Percentiles rank a stretch among this genome's conserved stretches.
Evolutionary conservation across 2,888 invertebrate genomes (phyloP).

Genomic region (Ischnus inquisitorius): DNA sequence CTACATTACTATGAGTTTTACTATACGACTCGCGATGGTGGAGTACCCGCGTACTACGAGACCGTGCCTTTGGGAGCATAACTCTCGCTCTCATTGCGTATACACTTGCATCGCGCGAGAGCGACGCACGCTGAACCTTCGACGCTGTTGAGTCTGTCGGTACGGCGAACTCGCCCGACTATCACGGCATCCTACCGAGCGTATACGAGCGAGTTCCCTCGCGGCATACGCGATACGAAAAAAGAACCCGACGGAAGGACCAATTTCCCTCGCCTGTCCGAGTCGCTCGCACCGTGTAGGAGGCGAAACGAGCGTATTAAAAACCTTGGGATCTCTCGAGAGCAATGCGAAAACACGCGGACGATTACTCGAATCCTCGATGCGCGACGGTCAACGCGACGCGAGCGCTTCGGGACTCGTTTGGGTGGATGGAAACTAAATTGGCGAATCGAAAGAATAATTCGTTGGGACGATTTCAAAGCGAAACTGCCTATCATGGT

Average conservation of each 20-base stretch:
- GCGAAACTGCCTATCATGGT: neutral
- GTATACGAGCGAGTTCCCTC: slow-evolving; percentile 7
- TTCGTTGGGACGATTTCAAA: neutral
- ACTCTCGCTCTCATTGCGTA: slow-evolving; percentile 38
- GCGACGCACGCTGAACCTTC: slow-evolving; percentile 1
- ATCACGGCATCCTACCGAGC: slow-evolving; percentile 3
- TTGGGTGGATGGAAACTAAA: neutral
- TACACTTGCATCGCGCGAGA: slow-evolving; percentile 6
- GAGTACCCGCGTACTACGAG: slow-evolving; percentile 77
- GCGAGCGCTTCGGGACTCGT: neutral
- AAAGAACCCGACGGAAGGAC: slow-evolving; percentile 51
- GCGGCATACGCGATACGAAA: neutral
- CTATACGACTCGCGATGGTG: slow-evolving; percentile 64
- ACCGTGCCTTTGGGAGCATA: slow-evolving; percentile 69
- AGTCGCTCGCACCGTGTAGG: slow-evolving; percentile 5
- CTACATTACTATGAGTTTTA: slow-evolving; percentile 51
- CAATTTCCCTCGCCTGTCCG: slow-evolving; percentile 46
- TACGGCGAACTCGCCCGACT: slow-evolving; percentile 8
- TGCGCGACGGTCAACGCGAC: slow-evolving; percentile 24
- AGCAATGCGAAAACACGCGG: slow-evolving; percentile 15
- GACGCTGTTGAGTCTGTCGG: slow-evolving; percentile 23
- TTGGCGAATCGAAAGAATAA: slow-evolving; percentile 25
- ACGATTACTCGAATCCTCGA: slow-evolving; percentile 32
- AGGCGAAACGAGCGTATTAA: slow-evolving; percentile 4
- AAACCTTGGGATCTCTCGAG: slow-evolving; percentile 32